Base-by-base conservation (phyloP, 2,113 vertebrate species). In the Todiramphus saurophagus region DNA sequence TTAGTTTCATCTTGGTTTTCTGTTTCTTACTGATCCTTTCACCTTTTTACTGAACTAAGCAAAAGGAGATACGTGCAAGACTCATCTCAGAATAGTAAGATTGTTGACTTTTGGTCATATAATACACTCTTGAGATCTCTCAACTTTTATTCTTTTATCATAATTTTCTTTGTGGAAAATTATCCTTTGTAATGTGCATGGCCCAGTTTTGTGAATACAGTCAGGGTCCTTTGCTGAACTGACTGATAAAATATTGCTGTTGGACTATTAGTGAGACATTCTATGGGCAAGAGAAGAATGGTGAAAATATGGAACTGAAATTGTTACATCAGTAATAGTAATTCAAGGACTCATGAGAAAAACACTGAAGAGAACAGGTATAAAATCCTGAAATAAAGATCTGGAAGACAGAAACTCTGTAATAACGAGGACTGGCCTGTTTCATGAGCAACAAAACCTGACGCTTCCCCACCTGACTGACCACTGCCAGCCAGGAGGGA, bases 331-430 rank as follows among this genome's bases (percentile, higher is more conserved):
- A 39, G 10, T 46, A 44, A 55, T 2, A 48, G n/a, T n/a, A 41
- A 80, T 31, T 83, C 62, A 72, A 44, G 35, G 46, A 50, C 11
- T 8, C 35, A 9, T 30, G 21, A 85, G 39, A 31, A 74, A 82
- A 69, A 35, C 16, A 73, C 11, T 1, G 1, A 73, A 64, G 35
- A 33, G 3, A 77, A 44, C 0, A 1, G 28, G 12, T 37, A n/a
- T 66, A 35, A 79, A 86, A 79, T 66, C 48, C 23, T 63, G 31
- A 75, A 56, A 39, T n/a, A 25, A 86, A 88, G 79, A 70, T 27
- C n/a, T 72, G 23, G 19, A 91, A 72, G 70, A 33, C 7, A 39
- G 51, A 60, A 86, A n/a, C 11, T n/a, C 41, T 30, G 2, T 53
- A 13, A 21, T 39, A 73, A 44, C 20, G 20, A 90, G 7, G 4